A percentile compares a stretch with the other conserved stretches of the same genome.
Evolutionary conservation across 2,797 vertebrate species (phyloP).

Genomic region (Anas flavirostris): DNA sequence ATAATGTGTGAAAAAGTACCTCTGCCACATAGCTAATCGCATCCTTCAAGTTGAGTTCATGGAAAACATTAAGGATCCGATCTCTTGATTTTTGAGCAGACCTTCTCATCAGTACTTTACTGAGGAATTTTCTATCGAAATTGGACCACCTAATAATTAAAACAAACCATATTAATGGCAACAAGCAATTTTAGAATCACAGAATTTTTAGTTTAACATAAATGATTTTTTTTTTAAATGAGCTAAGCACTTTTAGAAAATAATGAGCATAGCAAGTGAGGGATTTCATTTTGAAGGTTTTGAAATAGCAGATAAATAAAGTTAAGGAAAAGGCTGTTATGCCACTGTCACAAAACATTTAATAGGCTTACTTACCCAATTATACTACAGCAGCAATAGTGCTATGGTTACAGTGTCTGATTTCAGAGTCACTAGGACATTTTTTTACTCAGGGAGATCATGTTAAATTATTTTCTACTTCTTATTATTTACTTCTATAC

Average conservation of each 20-base stretch:
- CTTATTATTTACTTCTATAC: background rate
- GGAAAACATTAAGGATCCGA: conserved; percentile 91
- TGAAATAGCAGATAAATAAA: background rate
- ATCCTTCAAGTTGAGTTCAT: conserved; percentile 94
- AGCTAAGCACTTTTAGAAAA: background rate
- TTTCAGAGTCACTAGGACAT: background rate
- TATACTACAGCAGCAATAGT: background rate
- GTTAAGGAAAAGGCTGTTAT: background rate
- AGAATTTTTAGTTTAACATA: background rate
- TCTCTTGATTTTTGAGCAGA: conserved; percentile 90
- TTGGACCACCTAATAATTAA: conserved; percentile 86
- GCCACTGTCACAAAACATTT: background rate
- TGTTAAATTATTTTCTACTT: background rate
- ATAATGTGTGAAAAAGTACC: conserved; percentile 74
- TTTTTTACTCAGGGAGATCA: background rate
- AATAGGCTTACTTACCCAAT: background rate
- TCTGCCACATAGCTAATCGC: conserved; percentile 92
- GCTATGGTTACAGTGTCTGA: background rate
- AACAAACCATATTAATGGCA: conserved; percentile 10
- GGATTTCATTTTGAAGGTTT: background rate
- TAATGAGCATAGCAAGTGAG: background rate
- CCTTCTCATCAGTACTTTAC: conserved; percentile 88
- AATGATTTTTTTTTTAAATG: background rate
- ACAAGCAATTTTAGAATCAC: conserved; percentile 20
- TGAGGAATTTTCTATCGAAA: conserved; percentile 90